Conservation (phyloP, 2,113 vertebrate genomes). For the Notarius lentiginosus region DNA sequence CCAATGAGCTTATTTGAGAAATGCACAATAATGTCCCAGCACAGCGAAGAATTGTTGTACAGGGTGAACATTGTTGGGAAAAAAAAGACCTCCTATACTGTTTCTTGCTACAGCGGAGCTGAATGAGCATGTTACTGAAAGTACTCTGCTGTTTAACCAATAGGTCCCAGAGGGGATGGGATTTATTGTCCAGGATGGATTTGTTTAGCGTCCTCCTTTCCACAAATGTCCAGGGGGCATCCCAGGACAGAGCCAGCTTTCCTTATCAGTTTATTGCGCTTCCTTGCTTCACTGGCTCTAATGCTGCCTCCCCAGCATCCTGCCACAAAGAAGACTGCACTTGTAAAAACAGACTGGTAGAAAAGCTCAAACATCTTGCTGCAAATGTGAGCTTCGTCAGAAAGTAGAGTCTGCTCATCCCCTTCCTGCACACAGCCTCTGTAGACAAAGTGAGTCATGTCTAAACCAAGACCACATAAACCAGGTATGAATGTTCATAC, state of each 20-base stretch:
- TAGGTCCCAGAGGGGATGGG: not conserved
- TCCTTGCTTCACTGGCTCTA: not conserved
- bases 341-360: not conserved
- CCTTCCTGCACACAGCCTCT: not conserved
- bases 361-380: not conserved
- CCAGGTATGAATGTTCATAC: not conserved
- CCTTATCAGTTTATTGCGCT: not conserved
- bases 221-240: not conserved
- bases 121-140: not conserved
- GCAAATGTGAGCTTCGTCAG: not conserved
- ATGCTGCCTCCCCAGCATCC: not conserved
- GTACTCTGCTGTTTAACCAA: not conserved
- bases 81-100: not conserved
- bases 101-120: not conserved
- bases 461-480: not conserved
- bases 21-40: too few species aligned
- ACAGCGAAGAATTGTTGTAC: too few species aligned
- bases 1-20: too few species aligned
- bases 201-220: not conserved
- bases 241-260: not conserved
- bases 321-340: not conserved
- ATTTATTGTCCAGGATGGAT: not conserved
- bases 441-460: not conserved
- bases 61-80: not conserved
- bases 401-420: not conserved